Percentiles rank a stretch among this genome's conserved stretches.
Evolutionary conservation across 2,113 vertebrate genomes (phyloP).

Genomic region (Cyanoderma ruficeps): DNA sequence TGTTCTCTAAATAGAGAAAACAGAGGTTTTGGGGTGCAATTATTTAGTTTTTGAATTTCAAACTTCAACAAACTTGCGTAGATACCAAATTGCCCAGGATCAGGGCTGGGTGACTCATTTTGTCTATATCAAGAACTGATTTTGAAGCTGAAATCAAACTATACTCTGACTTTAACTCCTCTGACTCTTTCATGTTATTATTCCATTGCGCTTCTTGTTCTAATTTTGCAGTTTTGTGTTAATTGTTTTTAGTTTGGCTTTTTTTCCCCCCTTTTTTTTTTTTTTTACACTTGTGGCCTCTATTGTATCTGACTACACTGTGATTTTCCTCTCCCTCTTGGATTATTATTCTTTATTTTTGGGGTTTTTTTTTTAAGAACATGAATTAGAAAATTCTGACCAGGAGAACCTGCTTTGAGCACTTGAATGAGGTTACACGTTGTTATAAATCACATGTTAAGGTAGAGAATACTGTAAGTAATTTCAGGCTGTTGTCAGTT

Average conservation of each 20-base stretch:
- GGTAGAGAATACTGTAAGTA: neutral
- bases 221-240: neutral
- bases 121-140: neutral
- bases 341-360: neutral
- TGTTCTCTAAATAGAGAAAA: neutral
- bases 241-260: accelerated
- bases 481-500: neutral
- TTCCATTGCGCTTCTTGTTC: neutral
- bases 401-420: neutral
- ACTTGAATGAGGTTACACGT: neutral
- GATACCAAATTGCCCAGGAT: neutral
- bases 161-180: neutral
- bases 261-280: accelerated
- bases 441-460: neutral
- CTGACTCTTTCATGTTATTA: neutral
- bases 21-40: accelerated
- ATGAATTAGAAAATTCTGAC: neutral
- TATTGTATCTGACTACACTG: neutral
- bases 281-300: neutral
- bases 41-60: neutral
- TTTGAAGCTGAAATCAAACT: neutral
- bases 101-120: neutral
- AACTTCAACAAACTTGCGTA: neutral
- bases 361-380: neutral
- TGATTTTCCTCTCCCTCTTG: neutral